Percentiles rank a stretch among this genome's conserved stretches.
Conservation (phyloP, 2,113 vertebrate species). For the Heterotis niloticus region DNA sequence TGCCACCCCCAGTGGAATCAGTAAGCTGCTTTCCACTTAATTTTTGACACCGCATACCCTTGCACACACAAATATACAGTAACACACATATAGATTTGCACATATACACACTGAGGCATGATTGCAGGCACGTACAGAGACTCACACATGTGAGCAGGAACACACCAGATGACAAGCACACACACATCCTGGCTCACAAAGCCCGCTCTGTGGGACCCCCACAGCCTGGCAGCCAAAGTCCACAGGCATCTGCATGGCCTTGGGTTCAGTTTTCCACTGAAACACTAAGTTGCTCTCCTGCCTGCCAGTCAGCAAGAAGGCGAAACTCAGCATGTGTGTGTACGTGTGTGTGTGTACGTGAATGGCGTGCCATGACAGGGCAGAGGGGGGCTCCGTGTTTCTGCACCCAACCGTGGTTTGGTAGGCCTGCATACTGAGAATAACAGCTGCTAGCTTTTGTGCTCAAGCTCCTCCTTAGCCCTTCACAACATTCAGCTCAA, state of each 20-base stretch:
- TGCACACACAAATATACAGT: constrained; percentile 2
- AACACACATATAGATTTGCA: constrained; percentile 24
- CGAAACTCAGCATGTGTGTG: too few relatives aligned
- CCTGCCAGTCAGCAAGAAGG: constrained; percentile 19
- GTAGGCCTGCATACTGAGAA: background rate
- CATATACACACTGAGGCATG: background rate
- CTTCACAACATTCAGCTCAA: background rate
- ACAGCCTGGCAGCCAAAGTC: constrained; percentile 4
- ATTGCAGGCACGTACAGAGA: background rate
- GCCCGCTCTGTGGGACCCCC: constrained; percentile 24
- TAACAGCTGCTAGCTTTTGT: background rate
- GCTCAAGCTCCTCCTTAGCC: background rate
- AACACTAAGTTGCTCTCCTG: constrained; percentile 18
- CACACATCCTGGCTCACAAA: constrained; percentile 12
- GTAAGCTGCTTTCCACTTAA: constrained; percentile 11
- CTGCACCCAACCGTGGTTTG: background rate
- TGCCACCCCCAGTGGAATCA: background rate
- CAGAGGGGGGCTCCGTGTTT: background rate
- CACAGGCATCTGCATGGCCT: constrained; percentile 9
- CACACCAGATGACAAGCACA: background rate
- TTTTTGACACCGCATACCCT: constrained; percentile 9
- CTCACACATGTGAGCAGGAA: background rate
- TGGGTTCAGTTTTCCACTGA: constrained; percentile 22
- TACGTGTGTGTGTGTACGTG: too few relatives aligned
- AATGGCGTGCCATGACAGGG: background rate